These are phyloP conservation scores for Tenthredo amoena DNA, from an alignment of 2,888 invertebrate species.

Conservation along the genomic window DNA sequence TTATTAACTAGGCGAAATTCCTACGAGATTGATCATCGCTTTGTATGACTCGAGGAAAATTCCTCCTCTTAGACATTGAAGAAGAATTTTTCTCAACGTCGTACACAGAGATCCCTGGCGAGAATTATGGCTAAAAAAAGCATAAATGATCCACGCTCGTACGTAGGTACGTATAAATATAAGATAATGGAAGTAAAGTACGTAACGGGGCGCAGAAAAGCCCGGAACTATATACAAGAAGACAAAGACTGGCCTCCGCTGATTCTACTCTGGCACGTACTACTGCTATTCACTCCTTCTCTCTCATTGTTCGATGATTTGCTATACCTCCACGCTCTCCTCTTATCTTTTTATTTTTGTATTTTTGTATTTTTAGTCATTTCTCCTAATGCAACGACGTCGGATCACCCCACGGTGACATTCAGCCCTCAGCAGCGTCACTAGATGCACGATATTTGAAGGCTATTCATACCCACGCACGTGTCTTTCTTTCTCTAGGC, in stretches of 20 bases:
- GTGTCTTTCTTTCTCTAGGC: neutral
- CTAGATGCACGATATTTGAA: neutral
- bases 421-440: neutral
- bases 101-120: neutral
- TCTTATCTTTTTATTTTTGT: neutral
- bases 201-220: neutral
- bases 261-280: neutral
- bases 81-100: neutral
- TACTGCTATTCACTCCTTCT: neutral
- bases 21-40: neutral
- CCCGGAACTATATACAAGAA: neutral
- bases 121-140: neutral
- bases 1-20: neutral
- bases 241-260: slow-evolving; percentile 3
- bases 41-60: neutral
- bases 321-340: neutral
- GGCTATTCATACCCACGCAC: neutral
- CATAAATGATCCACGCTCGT: neutral
- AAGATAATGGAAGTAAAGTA: neutral
- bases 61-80: neutral
- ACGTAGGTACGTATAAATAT: neutral
- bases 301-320: slow-evolving; percentile 5
- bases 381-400: neutral
- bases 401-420: neutral
- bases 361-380: neutral